A percentile compares a stretch with the other conserved stretches of the same genome.
Evolutionary conservation across 2,113 vertebrate genomes (phyloP).

Genomic region (Chroicocephalus ridibundus): DNA sequence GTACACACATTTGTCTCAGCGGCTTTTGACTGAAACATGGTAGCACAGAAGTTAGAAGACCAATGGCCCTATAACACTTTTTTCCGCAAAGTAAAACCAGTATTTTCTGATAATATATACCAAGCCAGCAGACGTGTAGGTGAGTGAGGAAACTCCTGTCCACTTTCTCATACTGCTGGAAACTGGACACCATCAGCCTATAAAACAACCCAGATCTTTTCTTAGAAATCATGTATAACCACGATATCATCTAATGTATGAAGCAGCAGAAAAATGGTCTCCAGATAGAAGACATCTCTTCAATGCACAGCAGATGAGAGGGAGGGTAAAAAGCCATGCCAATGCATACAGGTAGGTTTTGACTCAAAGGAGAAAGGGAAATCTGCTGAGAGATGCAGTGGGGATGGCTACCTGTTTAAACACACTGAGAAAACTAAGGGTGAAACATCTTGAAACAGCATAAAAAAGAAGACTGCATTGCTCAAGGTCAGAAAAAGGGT

Average conservation of each 20-base stretch:
- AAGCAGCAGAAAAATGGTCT: not conserved
- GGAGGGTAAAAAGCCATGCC: not conserved
- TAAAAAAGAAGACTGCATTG: not conserved
- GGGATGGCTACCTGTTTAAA: not conserved
- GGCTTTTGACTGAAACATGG: not conserved
- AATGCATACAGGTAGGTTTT: not conserved
- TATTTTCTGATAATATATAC: not conserved
- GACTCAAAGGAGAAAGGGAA: not conserved
- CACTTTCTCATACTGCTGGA: not conserved
- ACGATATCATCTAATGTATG: not conserved
- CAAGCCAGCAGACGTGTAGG: not conserved
- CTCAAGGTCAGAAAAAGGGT: not conserved
- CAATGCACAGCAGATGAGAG: not conserved
- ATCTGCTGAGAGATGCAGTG: not conserved
- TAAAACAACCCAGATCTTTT: not conserved
- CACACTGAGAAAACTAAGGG: not conserved
- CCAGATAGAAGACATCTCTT: not conserved
- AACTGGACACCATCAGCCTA: not conserved
- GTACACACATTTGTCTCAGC: not conserved
- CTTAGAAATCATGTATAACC: not conserved
- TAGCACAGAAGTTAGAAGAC: not conserved
- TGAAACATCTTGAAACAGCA: not conserved
- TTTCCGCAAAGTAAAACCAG: not conserved
- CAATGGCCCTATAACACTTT: not conserved
- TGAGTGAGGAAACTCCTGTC: not conserved